These are phyloP conservation scores for Ciconia boyciana DNA, from an alignment of 2,113 vertebrate species.

Conservation along the genomic window DNA sequence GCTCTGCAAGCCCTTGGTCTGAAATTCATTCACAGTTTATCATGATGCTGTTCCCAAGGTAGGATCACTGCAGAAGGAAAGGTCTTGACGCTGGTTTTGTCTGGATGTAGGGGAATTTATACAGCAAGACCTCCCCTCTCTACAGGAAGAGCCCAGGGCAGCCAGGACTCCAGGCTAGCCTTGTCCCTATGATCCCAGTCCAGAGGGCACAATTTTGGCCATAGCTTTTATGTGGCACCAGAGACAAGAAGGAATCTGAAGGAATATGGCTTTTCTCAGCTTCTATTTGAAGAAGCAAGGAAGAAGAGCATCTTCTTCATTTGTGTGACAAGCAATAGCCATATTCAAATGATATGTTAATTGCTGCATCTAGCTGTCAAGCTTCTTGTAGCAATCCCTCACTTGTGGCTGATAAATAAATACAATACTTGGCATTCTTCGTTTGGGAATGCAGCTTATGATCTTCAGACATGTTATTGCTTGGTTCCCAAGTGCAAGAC, in stretches of 20 bases:
- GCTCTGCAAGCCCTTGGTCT: accelerated
- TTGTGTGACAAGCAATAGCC: neutral
- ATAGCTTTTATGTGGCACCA: neutral
- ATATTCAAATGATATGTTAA: slow-evolving; percentile 6
- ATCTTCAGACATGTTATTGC: neutral
- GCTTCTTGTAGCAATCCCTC: neutral
- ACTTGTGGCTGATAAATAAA: neutral
- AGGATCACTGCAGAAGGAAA: neutral
- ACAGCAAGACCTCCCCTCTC: neutral
- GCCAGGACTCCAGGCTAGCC: neutral
- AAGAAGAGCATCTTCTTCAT: neutral
- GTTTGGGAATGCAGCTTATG: neutral
- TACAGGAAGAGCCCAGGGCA: neutral
- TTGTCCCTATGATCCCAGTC: neutral
- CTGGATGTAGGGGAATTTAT: neutral
- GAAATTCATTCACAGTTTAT: neutral
- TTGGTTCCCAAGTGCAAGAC: neutral
- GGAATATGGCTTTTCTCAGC: neutral
- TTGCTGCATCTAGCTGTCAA: neutral
- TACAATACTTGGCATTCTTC: neutral
- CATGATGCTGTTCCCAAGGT: neutral
- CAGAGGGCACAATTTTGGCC: accelerated
- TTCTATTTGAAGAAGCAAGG: neutral
- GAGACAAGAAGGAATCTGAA: neutral
- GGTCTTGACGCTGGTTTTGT: neutral